These are phyloP conservation scores for Calameuta filiformis DNA, from an alignment of 2,888 invertebrate species.

Conservation along the genomic window DNA sequence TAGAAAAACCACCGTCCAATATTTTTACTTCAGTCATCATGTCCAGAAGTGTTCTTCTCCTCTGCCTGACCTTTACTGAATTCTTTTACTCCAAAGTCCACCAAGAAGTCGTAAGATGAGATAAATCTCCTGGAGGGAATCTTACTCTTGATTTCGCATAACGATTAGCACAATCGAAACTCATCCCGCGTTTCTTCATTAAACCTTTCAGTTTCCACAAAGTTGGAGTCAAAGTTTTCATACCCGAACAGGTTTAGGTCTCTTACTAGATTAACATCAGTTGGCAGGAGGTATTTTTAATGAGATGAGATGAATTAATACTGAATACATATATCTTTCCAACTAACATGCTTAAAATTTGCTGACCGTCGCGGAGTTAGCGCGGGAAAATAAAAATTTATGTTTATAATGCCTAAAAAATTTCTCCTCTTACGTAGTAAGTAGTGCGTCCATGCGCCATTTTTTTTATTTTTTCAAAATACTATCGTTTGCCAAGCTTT, in stretches of 20 bases:
- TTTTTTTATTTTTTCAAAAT: too few relatives aligned
- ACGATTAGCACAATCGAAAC: neutral
- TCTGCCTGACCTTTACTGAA: neutral
- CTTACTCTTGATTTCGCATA: neutral
- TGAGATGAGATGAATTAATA: neutral
- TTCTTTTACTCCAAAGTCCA: neutral
- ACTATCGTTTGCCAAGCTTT: too few relatives aligned
- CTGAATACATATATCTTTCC: neutral
- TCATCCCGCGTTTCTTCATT: neutral
- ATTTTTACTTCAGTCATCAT: slow-evolving; percentile 47
- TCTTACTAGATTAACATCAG: neutral
- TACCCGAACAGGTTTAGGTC: neutral
- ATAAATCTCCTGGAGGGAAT: neutral
- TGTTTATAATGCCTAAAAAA: too few relatives aligned
- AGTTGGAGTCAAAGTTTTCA: neutral
- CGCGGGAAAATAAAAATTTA: too few relatives aligned
- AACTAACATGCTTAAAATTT: too few relatives aligned
- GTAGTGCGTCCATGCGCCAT: too few relatives aligned
- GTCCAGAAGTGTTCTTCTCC: neutral
- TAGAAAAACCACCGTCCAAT: slow-evolving; percentile 83
- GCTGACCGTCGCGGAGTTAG: too few relatives aligned
- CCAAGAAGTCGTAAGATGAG: neutral
- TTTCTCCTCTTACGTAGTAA: too few relatives aligned
- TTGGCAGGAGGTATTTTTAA: neutral
- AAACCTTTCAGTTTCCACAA: neutral